Conservation (phyloP, 2,797 vertebrate genomes). For the Cyclura pinguis region DNA sequence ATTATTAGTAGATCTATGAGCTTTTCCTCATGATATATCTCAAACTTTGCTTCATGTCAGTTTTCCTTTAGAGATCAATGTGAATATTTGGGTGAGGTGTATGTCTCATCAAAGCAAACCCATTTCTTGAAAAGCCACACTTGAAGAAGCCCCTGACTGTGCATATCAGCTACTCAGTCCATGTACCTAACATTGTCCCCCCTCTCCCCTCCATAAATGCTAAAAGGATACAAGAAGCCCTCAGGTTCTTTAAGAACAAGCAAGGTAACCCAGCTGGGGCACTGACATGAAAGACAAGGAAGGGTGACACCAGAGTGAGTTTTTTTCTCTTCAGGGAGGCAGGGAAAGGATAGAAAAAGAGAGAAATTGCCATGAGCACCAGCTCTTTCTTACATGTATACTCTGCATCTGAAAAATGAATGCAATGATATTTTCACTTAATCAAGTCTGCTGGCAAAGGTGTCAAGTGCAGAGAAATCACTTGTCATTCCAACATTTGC, state of each 20-base stretch:
- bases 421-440: conserved; percentile 78
- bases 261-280: conserved; percentile 42
- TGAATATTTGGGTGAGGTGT: neutral
- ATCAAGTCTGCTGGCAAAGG: conserved; percentile 73
- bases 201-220: conserved; percentile 25
- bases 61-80: neutral
- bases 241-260: conserved; percentile 50
- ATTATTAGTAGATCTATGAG: neutral
- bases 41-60: neutral
- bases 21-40: neutral
- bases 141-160: neutral
- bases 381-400: conserved; percentile 55
- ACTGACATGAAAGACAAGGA: conserved; percentile 43
- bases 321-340: neutral
- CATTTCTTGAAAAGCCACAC: conserved; percentile 19
- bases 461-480: conserved; percentile 77
- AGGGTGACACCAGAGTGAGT: conserved; percentile 38
- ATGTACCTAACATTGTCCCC: neutral
- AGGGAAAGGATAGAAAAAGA: too few relatives aligned
- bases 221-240: conserved; percentile 51
- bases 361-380: conserved; percentile 28
- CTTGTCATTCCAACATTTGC: conserved; percentile 79
- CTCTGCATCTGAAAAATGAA: conserved; percentile 72
- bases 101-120: neutral
- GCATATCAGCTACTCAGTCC: neutral